Evolutionary conservation across 1,140 invertebrate species (phyloP), one percentile per base, ranked within the genome.

Genomic region (Pissodes strobi): DNA sequence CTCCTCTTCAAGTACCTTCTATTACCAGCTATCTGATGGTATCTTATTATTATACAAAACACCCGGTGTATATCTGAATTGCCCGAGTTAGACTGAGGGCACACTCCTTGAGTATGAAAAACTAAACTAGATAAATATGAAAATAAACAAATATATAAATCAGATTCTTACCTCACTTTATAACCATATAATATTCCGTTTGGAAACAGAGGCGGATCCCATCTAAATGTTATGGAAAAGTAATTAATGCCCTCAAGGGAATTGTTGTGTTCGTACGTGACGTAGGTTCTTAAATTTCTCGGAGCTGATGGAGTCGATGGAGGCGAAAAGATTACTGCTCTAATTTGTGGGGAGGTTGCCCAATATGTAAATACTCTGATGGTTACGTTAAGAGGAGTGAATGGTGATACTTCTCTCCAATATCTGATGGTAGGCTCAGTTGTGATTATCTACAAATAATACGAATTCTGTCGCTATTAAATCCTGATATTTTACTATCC

Each of bases 311-410:
- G 92, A 8, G 85, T 85, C 41, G 88, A 86, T 41, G 88, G 83
- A 0, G 90, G 90, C 0, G 89, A 88, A 67, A 81, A 81, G 0
- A 89, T 67, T 18, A 78, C 74, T 0, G 82, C 80, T 2, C 82
- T 82, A 0, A 87, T 85, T 19, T 83, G 81, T 6, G 81, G 76
- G 0, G 91, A 88, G 5, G 87, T 84, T 23, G 89, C 89, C 93
- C 93, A 96, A 68, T 89, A 89, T 0, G 93, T 94, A 67, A 89
- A 89, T 0, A 92, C 88, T 49, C 88, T 86, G 1, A 96, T 82
- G 0, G 85, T 85, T 2, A 94, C 82, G 27, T 86, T 85, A 5
- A 94, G 69, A 6, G 79, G 73, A 1, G 87, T 86, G 74, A 88
- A 91, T 0, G 92, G 88, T 5, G 83, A 71, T 49, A 91, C 80